Base-by-base conservation (phyloP, 2,797 vertebrate genomes). In the Amblyopsis hoosieri region DNA sequence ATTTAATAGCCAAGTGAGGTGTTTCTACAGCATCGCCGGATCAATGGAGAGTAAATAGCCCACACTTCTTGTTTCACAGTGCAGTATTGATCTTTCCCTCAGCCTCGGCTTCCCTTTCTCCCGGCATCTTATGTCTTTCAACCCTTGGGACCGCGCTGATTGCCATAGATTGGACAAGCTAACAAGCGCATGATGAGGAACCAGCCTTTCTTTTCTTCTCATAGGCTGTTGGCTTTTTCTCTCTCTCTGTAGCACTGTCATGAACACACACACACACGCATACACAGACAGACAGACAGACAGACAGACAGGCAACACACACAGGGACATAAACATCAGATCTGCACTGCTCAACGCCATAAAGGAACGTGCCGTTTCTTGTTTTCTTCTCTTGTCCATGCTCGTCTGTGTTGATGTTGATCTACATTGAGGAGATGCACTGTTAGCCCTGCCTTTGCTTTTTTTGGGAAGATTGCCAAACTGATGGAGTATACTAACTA, bases 21-120 rank as follows among this genome's bases (percentile, higher is more conserved):
- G 95, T 98, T 98, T 98, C 95, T 99, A 92, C 93, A 93, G 94
- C 95, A 96, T 96, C 96, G 97, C 98, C 94, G 95, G 95, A 99
- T 99, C 97, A 99, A 99, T 99, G 95, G 94, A 96, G 97, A 98
- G 96, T 98, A 99, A 99, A 99, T 98, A 98, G 96, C 95, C 93
- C 95, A 95, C 95, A 96, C 95, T 97, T 97, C 96, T 98, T 97
- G 94, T 96, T 98, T 96, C 95, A 91, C 95, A 91, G 94, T 91
- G 91, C 92, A 85, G 93, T 99, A 99, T 99, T 98, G 97, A 99
- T 99, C 96, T 96, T 95, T 89, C 95, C 92, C 95, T 96, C 93
- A 93, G 96, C 93, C 94, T 95, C 93, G 86, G 94, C 95, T 96
- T 96, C 92, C 90, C 88, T 95, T 95, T 93, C 89, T 93, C 89